Percentiles rank a stretch among this genome's conserved stretches.
Evolutionary conservation across 2,113 vertebrate species (phyloP).

Genomic region (Malurus alboscapulatus): DNA sequence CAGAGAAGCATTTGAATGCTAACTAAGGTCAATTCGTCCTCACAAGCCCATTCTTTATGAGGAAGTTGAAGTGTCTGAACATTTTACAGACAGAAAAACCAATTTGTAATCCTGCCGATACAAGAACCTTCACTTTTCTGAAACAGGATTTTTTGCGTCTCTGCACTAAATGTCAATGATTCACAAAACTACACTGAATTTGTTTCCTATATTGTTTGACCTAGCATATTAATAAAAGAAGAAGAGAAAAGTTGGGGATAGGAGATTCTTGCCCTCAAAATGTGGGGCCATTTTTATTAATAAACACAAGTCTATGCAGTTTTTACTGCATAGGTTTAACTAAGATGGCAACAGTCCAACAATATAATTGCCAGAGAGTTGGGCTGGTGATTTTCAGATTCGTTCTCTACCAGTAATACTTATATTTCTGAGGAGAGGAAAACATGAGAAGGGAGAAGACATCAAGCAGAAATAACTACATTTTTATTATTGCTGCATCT

Average conservation of each 20-base stretch:
- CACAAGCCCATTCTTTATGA: neutral
- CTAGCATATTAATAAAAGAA: neutral
- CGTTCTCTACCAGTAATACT: neutral
- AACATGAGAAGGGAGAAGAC: neutral
- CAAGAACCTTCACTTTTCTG: neutral
- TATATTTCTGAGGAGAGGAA: neutral
- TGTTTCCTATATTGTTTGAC: neutral
- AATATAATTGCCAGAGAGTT: neutral
- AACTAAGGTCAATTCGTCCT: neutral
- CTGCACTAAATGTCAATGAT: neutral
- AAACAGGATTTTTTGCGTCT: neutral
- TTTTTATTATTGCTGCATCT: constrained; percentile 2
- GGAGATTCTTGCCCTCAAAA: neutral
- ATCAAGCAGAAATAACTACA: neutral
- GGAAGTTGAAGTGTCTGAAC: neutral
- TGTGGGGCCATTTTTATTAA: neutral
- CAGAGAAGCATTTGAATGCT: neutral
- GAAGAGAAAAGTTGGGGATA: neutral
- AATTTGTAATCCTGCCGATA: neutral
- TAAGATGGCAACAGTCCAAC: neutral
- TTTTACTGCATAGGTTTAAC: neutral
- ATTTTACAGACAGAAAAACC: neutral
- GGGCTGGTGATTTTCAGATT: neutral
- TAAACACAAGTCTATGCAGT: neutral
- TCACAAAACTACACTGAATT: neutral